A percentile compares a stretch with the other conserved stretches of the same genome.
phyloP scores from a whole-genome alignment of 2,888 invertebrate species.

The Helleia helle region DNA sequence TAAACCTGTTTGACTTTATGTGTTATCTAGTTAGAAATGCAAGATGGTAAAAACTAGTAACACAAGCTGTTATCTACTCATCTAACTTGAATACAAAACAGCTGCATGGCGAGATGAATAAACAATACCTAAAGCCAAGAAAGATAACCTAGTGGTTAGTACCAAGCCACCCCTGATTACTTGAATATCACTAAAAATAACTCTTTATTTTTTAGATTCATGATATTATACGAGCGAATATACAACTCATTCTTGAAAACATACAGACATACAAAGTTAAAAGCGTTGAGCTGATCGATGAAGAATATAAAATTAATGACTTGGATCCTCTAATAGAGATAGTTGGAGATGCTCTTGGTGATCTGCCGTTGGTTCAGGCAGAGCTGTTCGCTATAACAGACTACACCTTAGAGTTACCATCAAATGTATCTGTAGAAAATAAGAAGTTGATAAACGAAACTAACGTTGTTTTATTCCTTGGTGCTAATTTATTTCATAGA shows the following conservation, averaged over 20 bases:
- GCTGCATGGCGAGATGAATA: no score
- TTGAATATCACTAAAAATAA: no score
- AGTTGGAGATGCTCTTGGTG: slow-evolving; percentile 75
- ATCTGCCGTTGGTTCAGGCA: slow-evolving; percentile 80
- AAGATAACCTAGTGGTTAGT: no score
- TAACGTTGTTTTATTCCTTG: slow-evolving; percentile 65
- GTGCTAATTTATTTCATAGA: slow-evolving; percentile 64
- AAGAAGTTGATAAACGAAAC: slow-evolving; percentile 72
- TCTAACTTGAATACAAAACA: no score
- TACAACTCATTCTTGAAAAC: slow-evolving; percentile 85
- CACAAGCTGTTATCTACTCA: no score
- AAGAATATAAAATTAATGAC: slow-evolving; percentile 61
- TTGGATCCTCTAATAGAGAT: slow-evolving; percentile 65
- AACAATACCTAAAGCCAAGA: no score
- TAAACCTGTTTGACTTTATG: no score
- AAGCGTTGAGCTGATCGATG: slow-evolving; percentile 67
- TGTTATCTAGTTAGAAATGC: no score
- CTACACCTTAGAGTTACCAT: slow-evolving; percentile 57
- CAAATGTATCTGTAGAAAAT: slow-evolving; percentile 73
- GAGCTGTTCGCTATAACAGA: slow-evolving; percentile 75
- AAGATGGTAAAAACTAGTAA: no score
- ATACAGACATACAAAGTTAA: slow-evolving; percentile 75
- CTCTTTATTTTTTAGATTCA: no score
- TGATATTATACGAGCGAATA: slow-evolving; percentile 73
- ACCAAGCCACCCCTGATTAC: no score